phyloP scores from a whole-genome alignment of 2,113 vertebrate genomes.

The Sturnira hondurensis region DNA sequence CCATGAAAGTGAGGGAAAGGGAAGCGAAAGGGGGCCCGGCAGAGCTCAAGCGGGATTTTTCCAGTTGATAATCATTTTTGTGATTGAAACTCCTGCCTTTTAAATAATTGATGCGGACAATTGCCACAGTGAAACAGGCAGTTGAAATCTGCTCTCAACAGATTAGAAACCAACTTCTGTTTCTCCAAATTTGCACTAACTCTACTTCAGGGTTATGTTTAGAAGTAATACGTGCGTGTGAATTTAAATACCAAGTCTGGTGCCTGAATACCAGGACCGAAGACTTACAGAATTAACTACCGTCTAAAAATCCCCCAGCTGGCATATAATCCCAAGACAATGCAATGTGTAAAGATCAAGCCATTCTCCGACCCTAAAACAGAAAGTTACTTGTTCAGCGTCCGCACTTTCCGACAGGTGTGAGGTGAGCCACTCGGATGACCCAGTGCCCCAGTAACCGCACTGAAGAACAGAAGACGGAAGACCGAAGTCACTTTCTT shows the following conservation, averaged over 20 bases:
- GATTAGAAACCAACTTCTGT: neutral
- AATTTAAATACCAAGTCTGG: neutral
- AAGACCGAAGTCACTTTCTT: neutral
- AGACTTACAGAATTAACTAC: neutral
- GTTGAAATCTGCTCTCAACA: too few relatives aligned
- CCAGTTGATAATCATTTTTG: neutral
- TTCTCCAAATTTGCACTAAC: neutral
- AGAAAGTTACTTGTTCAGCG: neutral
- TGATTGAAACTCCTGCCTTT: neutral
- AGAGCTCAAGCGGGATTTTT: neutral
- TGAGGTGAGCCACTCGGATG: accelerated
- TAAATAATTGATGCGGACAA: neutral
- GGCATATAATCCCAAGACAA: neutral
- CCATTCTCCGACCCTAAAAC: too few relatives aligned
- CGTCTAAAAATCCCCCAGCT: neutral
- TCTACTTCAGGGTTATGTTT: neutral
- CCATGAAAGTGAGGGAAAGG: neutral
- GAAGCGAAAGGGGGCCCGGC: neutral
- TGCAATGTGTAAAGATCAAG: neutral
- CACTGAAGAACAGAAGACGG: neutral
- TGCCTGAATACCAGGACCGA: neutral
- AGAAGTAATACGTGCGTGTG: neutral
- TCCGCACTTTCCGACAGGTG: accelerated
- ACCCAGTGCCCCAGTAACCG: neutral
- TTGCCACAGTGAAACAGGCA: neutral